Base-by-base conservation (phyloP, 2,888 invertebrate genomes). In the Sericinus montela region DNA sequence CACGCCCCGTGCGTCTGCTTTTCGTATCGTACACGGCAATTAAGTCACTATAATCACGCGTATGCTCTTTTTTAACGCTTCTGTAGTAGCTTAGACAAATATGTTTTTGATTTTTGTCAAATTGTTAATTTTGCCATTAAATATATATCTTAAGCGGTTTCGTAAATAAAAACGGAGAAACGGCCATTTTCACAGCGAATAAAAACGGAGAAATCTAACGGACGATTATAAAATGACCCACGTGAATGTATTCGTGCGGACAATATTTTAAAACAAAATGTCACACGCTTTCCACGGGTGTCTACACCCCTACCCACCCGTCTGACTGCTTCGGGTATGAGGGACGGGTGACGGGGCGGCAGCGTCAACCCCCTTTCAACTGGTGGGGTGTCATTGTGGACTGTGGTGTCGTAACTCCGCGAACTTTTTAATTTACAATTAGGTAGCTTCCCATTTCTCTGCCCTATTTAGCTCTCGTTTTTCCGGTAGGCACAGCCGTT, bases 351-450 rank as follows among this genome's bases (percentile, higher is more conserved):
- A 55, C 62, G 59, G 53, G 53, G 59, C 60, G 60, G 65, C 62
- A 65, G 59, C 58, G 56, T 44, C 57, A 56, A 63, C 58, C 65
- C 75, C 67, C 68, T 65, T 59, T 56, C 72, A 63, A 63, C 69
- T 68, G 62, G 66, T 68, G 69, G 84, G 84, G 85, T 82, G 87
- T 86, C 85, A 83, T 80, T 87, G 86, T 86, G 85, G 87, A 87
- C 87, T 87, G 87, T 86, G 87, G 87, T 86, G 86, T 87, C 83
- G 87, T 88, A 87, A 87, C 87, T 88, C 81, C 77, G 82, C 85
- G 86, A 88, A 88, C 87, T 88, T 88, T 88, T 88, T 88, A 88
- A 88, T 88, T 88, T 88, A 88, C 87, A 87, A 88, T 88, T 87
- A 88, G 86, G 86, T 87, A 87, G 87, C 86, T 85, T 86, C 86